Conservation (phyloP, 2,888 invertebrate species). For the Limenitis arthemis region DNA sequence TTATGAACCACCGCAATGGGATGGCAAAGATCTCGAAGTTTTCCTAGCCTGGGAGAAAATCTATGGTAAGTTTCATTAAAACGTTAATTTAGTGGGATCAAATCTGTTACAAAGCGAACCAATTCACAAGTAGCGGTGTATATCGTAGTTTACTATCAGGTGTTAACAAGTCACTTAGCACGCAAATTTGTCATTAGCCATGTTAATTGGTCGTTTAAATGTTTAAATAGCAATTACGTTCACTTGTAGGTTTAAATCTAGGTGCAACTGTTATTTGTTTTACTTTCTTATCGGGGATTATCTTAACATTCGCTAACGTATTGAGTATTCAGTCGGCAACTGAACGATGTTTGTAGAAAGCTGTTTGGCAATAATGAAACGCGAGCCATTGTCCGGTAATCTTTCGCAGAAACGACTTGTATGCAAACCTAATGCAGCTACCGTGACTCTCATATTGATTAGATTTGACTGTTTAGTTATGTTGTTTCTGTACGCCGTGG, state of each 20-base stretch:
- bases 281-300: constrained; percentile 7
- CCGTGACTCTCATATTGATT: constrained; percentile 49
- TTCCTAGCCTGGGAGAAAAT: constrained; percentile 66
- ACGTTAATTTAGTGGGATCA: background rate
- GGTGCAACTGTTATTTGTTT: constrained; percentile 9
- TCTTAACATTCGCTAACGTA: constrained; percentile 25
- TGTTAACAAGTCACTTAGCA: background rate
- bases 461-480: constrained; percentile 12
- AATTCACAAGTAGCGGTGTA: background rate
- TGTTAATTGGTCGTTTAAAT: background rate
- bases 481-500: background rate
- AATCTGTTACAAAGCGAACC: background rate
- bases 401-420: constrained; percentile 63
- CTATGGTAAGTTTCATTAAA: constrained; percentile 45
- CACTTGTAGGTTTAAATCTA: constrained; percentile 2
- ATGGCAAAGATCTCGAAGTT: constrained; percentile 64
- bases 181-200: background rate
- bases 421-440: constrained; percentile 48
- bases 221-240: background rate
- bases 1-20: constrained; percentile 68
- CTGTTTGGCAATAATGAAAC: constrained; percentile 64
- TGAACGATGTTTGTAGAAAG: constrained; percentile 62
- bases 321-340: constrained; percentile 53
- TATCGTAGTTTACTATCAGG: background rate
- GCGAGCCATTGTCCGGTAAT: constrained; percentile 63